A percentile compares a stretch with the other conserved stretches of the same genome.
Conservation (phyloP, 2,888 invertebrate genomes). For the Copidosoma aretas region DNA sequence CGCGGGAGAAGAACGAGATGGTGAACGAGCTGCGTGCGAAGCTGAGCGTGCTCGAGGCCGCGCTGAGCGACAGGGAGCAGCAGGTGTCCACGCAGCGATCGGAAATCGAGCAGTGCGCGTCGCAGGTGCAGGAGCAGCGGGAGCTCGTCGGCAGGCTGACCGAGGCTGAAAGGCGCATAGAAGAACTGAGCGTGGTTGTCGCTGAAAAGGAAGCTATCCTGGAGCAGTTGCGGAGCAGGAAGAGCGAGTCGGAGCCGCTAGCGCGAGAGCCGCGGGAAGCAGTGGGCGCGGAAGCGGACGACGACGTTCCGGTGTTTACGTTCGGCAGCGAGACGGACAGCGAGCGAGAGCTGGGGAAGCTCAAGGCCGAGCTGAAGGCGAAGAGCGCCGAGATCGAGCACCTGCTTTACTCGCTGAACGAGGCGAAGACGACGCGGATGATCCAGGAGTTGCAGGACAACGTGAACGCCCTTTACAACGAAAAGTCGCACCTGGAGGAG, state of each 20-base stretch:
- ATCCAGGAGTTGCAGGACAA: slow-evolving; percentile 60
- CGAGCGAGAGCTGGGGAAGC: slow-evolving; percentile 38
- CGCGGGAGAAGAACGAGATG: slow-evolving; percentile 54
- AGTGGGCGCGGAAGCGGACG: slow-evolving; percentile 40
- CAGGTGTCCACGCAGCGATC: slow-evolving; percentile 39
- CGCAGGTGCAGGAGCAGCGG: slow-evolving; percentile 37
- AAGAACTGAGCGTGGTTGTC: slow-evolving; percentile 48
- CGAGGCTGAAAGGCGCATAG: slow-evolving; percentile 14
- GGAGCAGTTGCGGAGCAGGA: not conserved
- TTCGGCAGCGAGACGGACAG: slow-evolving; percentile 44
- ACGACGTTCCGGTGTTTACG: slow-evolving; percentile 49
- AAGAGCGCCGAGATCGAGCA: slow-evolving; percentile 79
- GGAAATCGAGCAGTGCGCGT: slow-evolving; percentile 42
- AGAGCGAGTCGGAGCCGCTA: not conserved
- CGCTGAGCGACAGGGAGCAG: slow-evolving; percentile 42
- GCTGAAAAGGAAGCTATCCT: slow-evolving; percentile 10
- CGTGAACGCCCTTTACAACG: slow-evolving; percentile 52
- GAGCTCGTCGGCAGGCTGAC: slow-evolving; percentile 13
- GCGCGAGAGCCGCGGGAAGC: slow-evolving; percentile 3
- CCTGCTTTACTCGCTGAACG: slow-evolving; percentile 71
- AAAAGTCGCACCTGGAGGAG: slow-evolving; percentile 50
- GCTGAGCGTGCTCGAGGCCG: slow-evolving; percentile 47
- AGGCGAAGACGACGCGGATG: slow-evolving; percentile 54
- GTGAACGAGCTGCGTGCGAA: slow-evolving; percentile 50
- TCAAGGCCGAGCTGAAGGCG: slow-evolving; percentile 62